Conservation (phyloP, 2,888 invertebrate species). For the Ophion slaviceki region DNA sequence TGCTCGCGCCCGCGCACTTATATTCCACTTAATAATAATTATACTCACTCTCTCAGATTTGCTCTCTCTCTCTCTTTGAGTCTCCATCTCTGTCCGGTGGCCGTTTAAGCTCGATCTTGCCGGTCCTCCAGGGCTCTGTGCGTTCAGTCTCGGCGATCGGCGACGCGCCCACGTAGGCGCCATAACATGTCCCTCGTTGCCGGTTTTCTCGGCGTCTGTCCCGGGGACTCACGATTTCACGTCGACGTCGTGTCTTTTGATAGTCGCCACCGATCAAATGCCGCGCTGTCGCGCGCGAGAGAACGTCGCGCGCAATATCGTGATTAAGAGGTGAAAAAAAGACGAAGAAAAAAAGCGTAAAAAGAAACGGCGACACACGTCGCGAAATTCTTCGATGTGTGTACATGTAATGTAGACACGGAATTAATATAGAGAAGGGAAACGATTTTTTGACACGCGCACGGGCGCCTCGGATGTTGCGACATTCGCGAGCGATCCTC, state of each 20-base stretch:
- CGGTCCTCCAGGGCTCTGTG: slow-evolving; percentile 17
- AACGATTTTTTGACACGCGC: slow-evolving; percentile 8
- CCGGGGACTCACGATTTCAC: slow-evolving; percentile 45
- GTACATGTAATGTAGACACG: neutral
- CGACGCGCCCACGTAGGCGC: slow-evolving; percentile 77
- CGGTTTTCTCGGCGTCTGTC: slow-evolving; percentile 65
- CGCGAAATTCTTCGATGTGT: neutral
- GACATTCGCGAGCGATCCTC: neutral
- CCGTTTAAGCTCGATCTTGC: slow-evolving; percentile 28
- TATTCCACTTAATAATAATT: slow-evolving; percentile 76
- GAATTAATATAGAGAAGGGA: neutral
- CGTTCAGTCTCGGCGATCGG: slow-evolving; percentile 48
- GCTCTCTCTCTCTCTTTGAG: no score
- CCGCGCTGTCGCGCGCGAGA: neutral
- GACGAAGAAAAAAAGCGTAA: neutral
- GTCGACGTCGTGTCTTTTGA: slow-evolving; percentile 39
- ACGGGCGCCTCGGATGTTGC: neutral
- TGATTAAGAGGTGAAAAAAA: slow-evolving; percentile 28
- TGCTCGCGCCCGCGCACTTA: slow-evolving; percentile 66
- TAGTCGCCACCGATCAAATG: slow-evolving; percentile 50
- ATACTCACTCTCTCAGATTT: slow-evolving; percentile 35
- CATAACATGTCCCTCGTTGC: slow-evolving; percentile 73
- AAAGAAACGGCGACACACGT: neutral
- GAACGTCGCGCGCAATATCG: slow-evolving; percentile 24
- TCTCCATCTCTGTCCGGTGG: slow-evolving; percentile 24